Evolutionary conservation across 2,888 invertebrate species (phyloP).

Genomic region (Ochropleura leucogaster): DNA sequence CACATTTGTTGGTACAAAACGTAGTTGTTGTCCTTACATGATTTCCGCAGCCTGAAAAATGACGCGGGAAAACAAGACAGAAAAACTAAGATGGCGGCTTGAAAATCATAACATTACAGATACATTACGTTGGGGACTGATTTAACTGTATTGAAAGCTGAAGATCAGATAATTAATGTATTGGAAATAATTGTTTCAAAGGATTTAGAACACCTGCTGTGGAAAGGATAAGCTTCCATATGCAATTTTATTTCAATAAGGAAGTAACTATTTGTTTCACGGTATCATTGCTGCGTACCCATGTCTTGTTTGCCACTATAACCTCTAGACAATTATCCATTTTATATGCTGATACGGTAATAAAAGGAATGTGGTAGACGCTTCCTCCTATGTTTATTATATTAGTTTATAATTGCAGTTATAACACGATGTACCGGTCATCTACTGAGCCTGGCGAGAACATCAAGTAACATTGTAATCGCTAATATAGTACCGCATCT

Average conservation of each 20-base stretch:
- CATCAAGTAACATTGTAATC: neutral
- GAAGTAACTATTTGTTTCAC: slow-evolving; percentile 43
- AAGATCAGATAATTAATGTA: neutral
- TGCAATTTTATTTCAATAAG: slow-evolving; percentile 33
- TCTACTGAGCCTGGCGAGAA: neutral
- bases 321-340: slow-evolving; percentile 53
- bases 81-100: slow-evolving; percentile 3
- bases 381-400: slow-evolving; percentile 49
- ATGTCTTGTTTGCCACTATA: slow-evolving; percentile 31
- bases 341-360: slow-evolving; percentile 57
- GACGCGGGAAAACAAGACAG: slow-evolving; percentile 13
- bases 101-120: neutral
- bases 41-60: slow-evolving; percentile 29
- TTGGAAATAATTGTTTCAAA: neutral
- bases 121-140: neutral
- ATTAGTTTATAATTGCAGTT: slow-evolving; percentile 30
- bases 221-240: neutral
- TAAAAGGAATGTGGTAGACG: slow-evolving; percentile 54
- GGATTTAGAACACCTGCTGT: neutral
- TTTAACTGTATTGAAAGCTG: neutral
- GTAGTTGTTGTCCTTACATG: slow-evolving; percentile 21
- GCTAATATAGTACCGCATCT: neutral
- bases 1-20: slow-evolving; percentile 31
- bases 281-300: slow-evolving; percentile 14
- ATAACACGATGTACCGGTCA: slow-evolving; percentile 15